These are phyloP conservation scores for Macrosoma leucophasiata DNA, from an alignment of 2,888 invertebrate species.

Conservation along the genomic window DNA sequence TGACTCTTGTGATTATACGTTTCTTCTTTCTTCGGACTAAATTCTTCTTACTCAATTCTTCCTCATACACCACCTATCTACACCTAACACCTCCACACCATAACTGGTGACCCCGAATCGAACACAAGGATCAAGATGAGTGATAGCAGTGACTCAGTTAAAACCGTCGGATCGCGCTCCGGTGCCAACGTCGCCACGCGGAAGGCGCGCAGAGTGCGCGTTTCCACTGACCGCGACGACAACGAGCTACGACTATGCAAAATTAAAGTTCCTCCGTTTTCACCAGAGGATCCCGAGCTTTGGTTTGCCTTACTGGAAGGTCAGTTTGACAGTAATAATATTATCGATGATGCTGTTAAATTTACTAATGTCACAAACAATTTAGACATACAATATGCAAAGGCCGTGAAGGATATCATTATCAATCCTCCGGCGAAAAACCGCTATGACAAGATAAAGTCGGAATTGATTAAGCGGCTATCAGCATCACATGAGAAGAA, in stretches of 20 bases:
- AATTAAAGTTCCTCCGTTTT: conserved; percentile 1
- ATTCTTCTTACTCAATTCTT: no score
- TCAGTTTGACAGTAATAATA: neutral
- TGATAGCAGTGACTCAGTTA: no score
- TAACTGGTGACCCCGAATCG: no score
- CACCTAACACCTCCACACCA: no score
- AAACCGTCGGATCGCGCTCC: no score
- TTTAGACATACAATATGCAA: conserved; percentile 2
- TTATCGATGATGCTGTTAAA: conserved; percentile 1
- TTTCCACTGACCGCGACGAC: neutral
- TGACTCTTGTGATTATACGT: no score
- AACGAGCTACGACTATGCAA: neutral
- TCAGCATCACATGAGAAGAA: conserved; percentile 7
- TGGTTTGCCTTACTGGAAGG: conserved; percentile 5
- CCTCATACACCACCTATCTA: no score
- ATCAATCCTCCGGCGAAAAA: neutral
- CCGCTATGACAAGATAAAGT: conserved; percentile 1
- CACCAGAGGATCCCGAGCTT: conserved; percentile 4
- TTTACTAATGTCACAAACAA: neutral
- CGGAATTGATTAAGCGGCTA: conserved; percentile 19
- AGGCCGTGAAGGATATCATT: conserved; percentile 3
- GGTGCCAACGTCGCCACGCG: no score
- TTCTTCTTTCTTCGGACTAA: no score
- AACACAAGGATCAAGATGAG: no score
- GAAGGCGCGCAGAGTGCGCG: neutral